Conservation (phyloP, 2,113 vertebrate species). For the Odocoileus virginianus region DNA sequence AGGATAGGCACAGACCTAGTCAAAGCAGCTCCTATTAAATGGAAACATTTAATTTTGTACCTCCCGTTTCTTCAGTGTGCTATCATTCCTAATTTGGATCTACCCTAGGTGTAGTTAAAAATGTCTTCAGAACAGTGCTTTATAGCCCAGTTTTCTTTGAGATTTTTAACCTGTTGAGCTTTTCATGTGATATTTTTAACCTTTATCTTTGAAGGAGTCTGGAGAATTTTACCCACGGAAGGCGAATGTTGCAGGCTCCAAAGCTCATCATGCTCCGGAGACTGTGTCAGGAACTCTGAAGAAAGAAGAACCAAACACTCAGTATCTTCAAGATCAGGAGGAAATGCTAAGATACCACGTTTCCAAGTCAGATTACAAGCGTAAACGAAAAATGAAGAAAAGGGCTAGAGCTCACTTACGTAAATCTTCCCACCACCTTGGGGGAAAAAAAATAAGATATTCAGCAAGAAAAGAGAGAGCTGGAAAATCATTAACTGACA, state of each 20-base stretch:
- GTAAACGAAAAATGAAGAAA: constrained; percentile 48
- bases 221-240: constrained; percentile 68
- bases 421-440: constrained; percentile 40
- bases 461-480: not conserved
- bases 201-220: constrained; percentile 76
- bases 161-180: not conserved
- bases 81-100: not conserved
- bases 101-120: not conserved
- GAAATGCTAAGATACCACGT: constrained; percentile 18
- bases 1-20: not conserved
- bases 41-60: not conserved
- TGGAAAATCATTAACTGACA: not conserved
- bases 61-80: not conserved
- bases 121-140: not conserved
- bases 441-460: constrained; percentile 57
- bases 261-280: constrained; percentile 35
- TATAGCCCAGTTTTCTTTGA: constrained; percentile 10
- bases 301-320: constrained; percentile 57
- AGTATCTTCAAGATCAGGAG: constrained; percentile 33
- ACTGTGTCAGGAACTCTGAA: constrained; percentile 20
- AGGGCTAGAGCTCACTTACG: not conserved
- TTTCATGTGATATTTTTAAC: constrained; percentile 42
- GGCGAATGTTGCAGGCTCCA: constrained; percentile 36
- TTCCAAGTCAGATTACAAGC: constrained; percentile 1
- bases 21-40: not conserved